Percentiles rank a stretch among this genome's conserved stretches.
phyloP scores from a whole-genome alignment of 1,140 invertebrate genomes.

The Phenacoccus solenopsis region DNA sequence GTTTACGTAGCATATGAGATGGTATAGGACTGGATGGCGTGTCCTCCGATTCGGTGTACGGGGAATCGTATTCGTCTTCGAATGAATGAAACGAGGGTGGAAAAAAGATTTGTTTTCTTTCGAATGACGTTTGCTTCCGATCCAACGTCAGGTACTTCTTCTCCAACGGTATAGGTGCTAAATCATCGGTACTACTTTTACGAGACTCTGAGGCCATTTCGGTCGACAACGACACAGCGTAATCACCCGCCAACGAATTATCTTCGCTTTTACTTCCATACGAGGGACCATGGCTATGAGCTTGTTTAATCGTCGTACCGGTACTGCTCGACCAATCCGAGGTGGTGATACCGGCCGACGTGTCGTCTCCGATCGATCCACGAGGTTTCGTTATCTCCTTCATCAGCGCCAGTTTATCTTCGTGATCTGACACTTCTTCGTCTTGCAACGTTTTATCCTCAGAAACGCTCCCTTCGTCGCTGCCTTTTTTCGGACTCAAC shows the following conservation, averaged over 20 bases:
- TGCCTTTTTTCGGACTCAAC: constrained; percentile 20
- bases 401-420: constrained; percentile 33
- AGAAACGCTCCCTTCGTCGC: constrained; percentile 27
- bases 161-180: background rate
- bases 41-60: constrained; percentile 30
- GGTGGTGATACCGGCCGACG: constrained; percentile 64
- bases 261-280: constrained; percentile 24
- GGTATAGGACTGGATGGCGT: constrained; percentile 22
- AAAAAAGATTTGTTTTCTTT: background rate
- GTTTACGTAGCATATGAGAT: constrained; percentile 15
- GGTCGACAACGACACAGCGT: constrained; percentile 27
- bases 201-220: constrained; percentile 22
- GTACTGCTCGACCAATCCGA: constrained; percentile 63
- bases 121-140: background rate
- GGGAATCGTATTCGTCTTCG: constrained; percentile 30
- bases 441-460: constrained; percentile 39
- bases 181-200: constrained; percentile 24
- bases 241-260: constrained; percentile 28
- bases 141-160: constrained; percentile 7
- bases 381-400: constrained; percentile 43
- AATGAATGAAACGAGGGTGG: constrained; percentile 19
- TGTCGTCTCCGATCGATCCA: constrained; percentile 69
- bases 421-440: constrained; percentile 33
- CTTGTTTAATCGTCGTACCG: constrained; percentile 27
- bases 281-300: constrained; percentile 24